A percentile compares a stretch with the other conserved stretches of the same genome.
These are phyloP conservation scores for Cepaea nemoralis DNA, from an alignment of 1,140 invertebrate species.

Conservation along the genomic window DNA sequence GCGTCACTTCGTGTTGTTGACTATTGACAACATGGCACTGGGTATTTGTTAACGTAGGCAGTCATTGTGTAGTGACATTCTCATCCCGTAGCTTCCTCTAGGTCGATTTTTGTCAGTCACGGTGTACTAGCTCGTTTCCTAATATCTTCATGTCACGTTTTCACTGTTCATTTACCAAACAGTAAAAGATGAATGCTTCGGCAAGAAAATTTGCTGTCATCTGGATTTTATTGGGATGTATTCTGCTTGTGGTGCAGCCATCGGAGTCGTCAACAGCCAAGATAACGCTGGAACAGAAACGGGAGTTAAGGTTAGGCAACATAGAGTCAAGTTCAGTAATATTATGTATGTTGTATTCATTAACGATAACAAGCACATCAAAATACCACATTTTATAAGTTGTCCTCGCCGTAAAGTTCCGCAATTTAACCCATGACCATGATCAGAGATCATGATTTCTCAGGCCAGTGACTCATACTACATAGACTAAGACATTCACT, in stretches of 20 bases:
- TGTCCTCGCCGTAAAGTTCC: too few relatives aligned
- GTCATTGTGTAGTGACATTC: not conserved
- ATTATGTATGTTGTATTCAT: too few relatives aligned
- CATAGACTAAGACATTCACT: too few relatives aligned
- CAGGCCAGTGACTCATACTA: too few relatives aligned
- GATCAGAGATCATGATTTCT: too few relatives aligned
- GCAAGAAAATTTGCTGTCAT: not conserved
- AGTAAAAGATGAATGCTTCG: not conserved
- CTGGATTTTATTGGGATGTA: constrained; percentile 9
- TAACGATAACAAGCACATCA: too few relatives aligned
- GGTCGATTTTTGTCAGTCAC: not conserved
- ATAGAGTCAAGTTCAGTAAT: too few relatives aligned
- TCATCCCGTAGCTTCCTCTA: too few relatives aligned
- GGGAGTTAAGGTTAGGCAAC: constrained; percentile 12
- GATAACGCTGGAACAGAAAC: constrained; percentile 5
- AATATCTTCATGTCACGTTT: not conserved
- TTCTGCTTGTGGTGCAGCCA: not conserved
- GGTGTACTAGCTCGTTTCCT: not conserved
- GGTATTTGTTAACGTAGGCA: not conserved
- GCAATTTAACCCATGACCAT: too few relatives aligned
- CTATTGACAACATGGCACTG: constrained; percentile 30
- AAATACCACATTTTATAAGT: too few relatives aligned
- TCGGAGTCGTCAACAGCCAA: not conserved
- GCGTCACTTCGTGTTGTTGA: constrained; percentile 8
- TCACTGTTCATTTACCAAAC: not conserved